Conservation (phyloP, 2,888 invertebrate species). For the Lasioglossum zephyrum region DNA sequence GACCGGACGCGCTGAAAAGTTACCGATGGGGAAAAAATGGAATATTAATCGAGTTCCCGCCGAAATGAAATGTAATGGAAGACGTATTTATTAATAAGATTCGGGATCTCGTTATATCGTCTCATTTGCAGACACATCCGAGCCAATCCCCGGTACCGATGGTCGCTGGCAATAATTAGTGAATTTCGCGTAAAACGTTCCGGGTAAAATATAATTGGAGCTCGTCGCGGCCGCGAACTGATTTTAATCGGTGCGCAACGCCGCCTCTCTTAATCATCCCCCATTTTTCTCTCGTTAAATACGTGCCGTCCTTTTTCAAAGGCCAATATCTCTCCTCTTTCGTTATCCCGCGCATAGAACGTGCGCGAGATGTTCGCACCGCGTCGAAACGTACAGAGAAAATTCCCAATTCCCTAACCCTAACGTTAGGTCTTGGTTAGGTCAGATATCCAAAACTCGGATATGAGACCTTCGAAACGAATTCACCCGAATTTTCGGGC, state of each 20-base stretch:
- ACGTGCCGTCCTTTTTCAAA: background rate
- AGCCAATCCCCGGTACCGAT: background rate
- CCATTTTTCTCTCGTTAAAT: constrained; percentile 23
- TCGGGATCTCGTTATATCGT: background rate
- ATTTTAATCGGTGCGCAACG: constrained; percentile 29
- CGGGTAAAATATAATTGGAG: constrained; percentile 47
- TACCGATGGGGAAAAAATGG: background rate
- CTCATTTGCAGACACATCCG: background rate
- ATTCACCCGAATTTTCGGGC: constrained; percentile 47
- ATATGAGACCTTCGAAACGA: constrained; percentile 30
- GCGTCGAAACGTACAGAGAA: constrained; percentile 39
- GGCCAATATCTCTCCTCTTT: constrained; percentile 37
- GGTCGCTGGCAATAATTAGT: constrained; percentile 25
- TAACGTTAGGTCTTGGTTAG: background rate
- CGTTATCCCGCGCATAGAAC: constrained; percentile 29
- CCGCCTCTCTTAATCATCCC: background rate
- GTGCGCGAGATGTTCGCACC: constrained; percentile 25
- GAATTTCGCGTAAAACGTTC: constrained; percentile 24
- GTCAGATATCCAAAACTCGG: constrained; percentile 56
- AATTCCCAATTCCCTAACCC: constrained; percentile 58
- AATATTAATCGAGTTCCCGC: background rate
- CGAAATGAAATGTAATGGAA: background rate
- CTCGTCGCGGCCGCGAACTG: background rate
- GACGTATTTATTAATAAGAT: background rate
- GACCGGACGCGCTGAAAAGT: background rate